Conservation (phyloP, 2,888 invertebrate species). For the Diarsia mendica region DNA sequence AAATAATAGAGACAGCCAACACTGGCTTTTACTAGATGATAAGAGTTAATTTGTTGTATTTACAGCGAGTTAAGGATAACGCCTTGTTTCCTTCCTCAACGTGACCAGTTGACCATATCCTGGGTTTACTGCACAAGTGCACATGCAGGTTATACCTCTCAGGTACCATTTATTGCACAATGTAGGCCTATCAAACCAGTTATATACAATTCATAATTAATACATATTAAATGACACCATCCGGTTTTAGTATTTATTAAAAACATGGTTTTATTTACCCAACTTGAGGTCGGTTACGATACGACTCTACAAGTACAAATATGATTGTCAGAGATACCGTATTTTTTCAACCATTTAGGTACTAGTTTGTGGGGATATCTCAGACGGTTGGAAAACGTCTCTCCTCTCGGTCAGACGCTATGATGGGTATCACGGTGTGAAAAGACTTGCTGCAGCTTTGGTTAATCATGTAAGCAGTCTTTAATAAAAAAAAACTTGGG, state of each 20-base stretch:
- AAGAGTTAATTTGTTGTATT: background rate
- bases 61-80: background rate
- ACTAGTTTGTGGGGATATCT: background rate
- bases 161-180: background rate
- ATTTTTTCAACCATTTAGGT: background rate
- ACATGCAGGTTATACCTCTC: background rate
- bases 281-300: background rate
- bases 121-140: background rate
- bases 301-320: background rate
- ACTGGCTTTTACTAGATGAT: background rate
- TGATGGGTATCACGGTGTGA: background rate
- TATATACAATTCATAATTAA: background rate
- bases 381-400: background rate
- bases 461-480: too few species aligned
- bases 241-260: constrained; percentile 2
- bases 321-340: background rate
- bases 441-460: too few species aligned
- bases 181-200: background rate
- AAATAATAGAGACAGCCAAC: background rate
- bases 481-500: too few species aligned
- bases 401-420: background rate
- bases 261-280: background rate
- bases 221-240: constrained; percentile 1
- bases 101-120: constrained; percentile 7
- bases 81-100: constrained; percentile 38